These are phyloP conservation scores for Caenorhabditis tropicalis DNA, from an alignment of 1,140 invertebrate genomes.

Conservation along the genomic window DNA sequence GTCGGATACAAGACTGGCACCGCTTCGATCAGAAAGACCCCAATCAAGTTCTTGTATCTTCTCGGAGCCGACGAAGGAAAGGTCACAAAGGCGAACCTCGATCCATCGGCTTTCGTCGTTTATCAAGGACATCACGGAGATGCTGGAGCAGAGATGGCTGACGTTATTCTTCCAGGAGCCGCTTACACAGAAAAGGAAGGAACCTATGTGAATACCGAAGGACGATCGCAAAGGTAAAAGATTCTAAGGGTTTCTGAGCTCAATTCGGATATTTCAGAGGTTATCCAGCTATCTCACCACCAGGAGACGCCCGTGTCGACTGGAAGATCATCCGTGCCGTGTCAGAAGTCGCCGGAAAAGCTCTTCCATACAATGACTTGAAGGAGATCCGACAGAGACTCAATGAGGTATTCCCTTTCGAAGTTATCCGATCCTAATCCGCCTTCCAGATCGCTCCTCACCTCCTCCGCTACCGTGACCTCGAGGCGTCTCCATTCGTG, in stretches of 20 bases:
- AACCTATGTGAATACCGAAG: slow-evolving; percentile 96
- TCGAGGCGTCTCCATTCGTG: slow-evolving; percentile 85
- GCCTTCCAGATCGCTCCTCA: slow-evolving; percentile 81
- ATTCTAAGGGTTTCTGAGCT: neutral
- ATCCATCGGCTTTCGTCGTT: slow-evolving; percentile 85
- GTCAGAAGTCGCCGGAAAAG: slow-evolving; percentile 83
- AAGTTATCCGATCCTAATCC: no score
- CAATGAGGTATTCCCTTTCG: slow-evolving; percentile 75
- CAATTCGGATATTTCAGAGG: neutral
- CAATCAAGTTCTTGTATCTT: slow-evolving; percentile 85
- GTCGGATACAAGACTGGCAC: slow-evolving; percentile 81
- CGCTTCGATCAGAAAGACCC: slow-evolving; percentile 65
- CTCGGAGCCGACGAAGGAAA: slow-evolving; percentile 89
- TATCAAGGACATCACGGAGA: slow-evolving; percentile 98
- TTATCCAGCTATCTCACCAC: slow-evolving; percentile 84
- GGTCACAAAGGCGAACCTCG: slow-evolving; percentile 81
- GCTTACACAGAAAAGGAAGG: slow-evolving; percentile 97
- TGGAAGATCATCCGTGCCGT: slow-evolving; percentile 95
- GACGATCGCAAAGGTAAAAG: slow-evolving; percentile 85
- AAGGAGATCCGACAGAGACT: slow-evolving; percentile 84
- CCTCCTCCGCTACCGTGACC: slow-evolving; percentile 82
- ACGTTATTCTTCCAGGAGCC: slow-evolving; percentile 91
- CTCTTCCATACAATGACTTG: slow-evolving; percentile 88
- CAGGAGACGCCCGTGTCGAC: slow-evolving; percentile 90
- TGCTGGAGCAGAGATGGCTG: slow-evolving; percentile 87